Percentiles rank a stretch among this genome's conserved stretches.
Conservation (phyloP, 1,140 invertebrate genomes). For the Drosophila parvula region DNA sequence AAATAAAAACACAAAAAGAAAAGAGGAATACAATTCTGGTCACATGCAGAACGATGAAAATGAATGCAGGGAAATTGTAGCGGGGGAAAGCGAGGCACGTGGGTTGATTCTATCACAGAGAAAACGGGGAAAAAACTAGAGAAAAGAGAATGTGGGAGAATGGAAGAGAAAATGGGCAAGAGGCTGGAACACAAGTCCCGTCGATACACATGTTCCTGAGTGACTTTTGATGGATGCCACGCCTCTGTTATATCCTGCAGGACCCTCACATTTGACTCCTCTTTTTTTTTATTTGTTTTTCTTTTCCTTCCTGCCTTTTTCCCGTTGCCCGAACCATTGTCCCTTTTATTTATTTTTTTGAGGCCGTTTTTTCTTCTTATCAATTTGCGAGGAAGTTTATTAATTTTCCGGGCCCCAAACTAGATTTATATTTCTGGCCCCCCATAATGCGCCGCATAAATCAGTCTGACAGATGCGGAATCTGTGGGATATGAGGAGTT, state of each 20-base stretch:
- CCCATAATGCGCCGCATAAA: slow-evolving; percentile 55
- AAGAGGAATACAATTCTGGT: slow-evolving; percentile 58
- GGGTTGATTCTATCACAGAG: slow-evolving; percentile 42
- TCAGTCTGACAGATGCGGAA: slow-evolving; percentile 37
- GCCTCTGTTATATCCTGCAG: slow-evolving; percentile 56
- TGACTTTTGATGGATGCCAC: slow-evolving; percentile 65
- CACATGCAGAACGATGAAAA: slow-evolving; percentile 62
- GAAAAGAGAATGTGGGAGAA: slow-evolving; percentile 22
- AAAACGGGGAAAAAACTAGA: slow-evolving; percentile 9
- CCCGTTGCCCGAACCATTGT: slow-evolving; percentile 26
- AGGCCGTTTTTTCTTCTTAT: slow-evolving; percentile 62
- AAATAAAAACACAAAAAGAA: slow-evolving; percentile 29
- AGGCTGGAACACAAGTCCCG: slow-evolving; percentile 19
- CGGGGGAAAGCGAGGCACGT: slow-evolving; percentile 51
- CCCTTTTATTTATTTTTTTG: slow-evolving; percentile 17
- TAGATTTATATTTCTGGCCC: slow-evolving; percentile 21
- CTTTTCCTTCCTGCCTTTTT: slow-evolving; percentile 17
- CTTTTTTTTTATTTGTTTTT: slow-evolving; percentile 28
- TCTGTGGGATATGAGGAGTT: slow-evolving; percentile 36
- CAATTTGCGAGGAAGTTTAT: slow-evolving; percentile 70
- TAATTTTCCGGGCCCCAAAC: slow-evolving; percentile 61
- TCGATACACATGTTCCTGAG: slow-evolving; percentile 65
- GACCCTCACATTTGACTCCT: slow-evolving; percentile 34
- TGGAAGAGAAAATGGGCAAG: slow-evolving; percentile 9
- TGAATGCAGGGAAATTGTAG: slow-evolving; percentile 1